Base-by-base conservation (phyloP, 2,113 vertebrate species). In the Ammodytes marinus region DNA sequence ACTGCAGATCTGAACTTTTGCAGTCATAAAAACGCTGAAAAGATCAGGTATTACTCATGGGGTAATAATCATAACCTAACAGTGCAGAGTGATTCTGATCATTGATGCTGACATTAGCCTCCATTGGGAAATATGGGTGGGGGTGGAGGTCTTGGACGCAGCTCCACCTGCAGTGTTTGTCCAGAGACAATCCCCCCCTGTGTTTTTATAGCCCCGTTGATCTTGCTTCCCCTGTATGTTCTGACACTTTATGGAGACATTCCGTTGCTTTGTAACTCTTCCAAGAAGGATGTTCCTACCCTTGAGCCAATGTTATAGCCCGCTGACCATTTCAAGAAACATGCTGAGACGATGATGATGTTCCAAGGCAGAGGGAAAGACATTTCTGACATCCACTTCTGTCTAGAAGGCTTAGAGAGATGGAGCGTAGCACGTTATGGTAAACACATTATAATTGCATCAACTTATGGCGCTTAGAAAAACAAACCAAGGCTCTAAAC, bases 251-350 rank as follows among this genome's bases (percentile, higher is more conserved):
- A 88, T 88, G 80, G 81, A 86, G 75, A 85, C 50, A 57, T 82
- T 83, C 53, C 67, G 76, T 67, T 82, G 79, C 87, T 88, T 88
- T 90, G 84, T 88, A 84, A 77, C 49, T 65, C 80, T 67, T 93
- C 87, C 89, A 88, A 89, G 60, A 65, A 91, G 74, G 74, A 89
- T 82, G 82, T 88, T 76, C 69, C 58, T 89, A 82, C 76, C 81
- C 69, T 46, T 52, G 43, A 88, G 83, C 79, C 65, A 82, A 65
- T 69, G 75, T 81, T 77, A 80, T 69, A 74, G 83, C 53, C 55
- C 60, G 60, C 19, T 91, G 84, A 89, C 87, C 77, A 80, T 82
- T 86, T 83, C 71, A 74, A 80, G 85, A 81, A 64, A 86, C 66
- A 61, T 63, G 47, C 74, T 73, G 73, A 77, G 72, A 61, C 13